Evolutionary conservation across 2,888 invertebrate species (phyloP), one percentile per base, ranked within the genome.

Genomic region (Agriopis aurantiaria): DNA sequence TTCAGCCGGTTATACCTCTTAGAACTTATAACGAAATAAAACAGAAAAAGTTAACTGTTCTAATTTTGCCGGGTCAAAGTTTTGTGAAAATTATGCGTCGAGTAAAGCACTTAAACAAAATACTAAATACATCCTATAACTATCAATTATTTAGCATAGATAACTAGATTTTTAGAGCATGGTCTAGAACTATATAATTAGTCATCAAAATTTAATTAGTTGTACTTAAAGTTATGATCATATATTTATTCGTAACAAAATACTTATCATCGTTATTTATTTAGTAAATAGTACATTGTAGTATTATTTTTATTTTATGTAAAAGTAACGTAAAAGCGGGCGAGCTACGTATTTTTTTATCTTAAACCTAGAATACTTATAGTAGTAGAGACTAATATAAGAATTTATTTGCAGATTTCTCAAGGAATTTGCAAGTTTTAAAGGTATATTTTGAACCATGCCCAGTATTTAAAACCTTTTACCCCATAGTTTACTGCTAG

Each of bases 291-390:
- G n/a, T 7, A n/a, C 45, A 14, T 49, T 41, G 41, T 41, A 8
- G 33, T 40, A 11, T 79, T 69, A 68, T 79, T 77, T 75, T 75
- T 62, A 72, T 75, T 68, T 77, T 73, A 76, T 48, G 12, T 55
- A 43, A 51, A 69, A 65, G 63, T 76, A 82, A 80, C 48, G 45
- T 60, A 57, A 65, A 67, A 82, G 91, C 91, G 91, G 91, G 91
- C 91, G 91, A 90, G 91, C 91, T 89, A 81, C 83, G 84, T 84
- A 67, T 60, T 74, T 73, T 68, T 66, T 66, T 8, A n/a, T 76
- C 76, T 61, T 72, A 68, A 59, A 68, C 41, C 12, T 72, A 71
- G 65, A 61, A 70, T 55, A 63, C 53, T n/a, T 41, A 58, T 53
- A 73, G 70, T 66, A 71, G 72, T 69, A 71, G 66, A 59, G 17